phyloP scores from a whole-genome alignment of 2,888 invertebrate genomes.

The Oxycera nigricornis region DNA sequence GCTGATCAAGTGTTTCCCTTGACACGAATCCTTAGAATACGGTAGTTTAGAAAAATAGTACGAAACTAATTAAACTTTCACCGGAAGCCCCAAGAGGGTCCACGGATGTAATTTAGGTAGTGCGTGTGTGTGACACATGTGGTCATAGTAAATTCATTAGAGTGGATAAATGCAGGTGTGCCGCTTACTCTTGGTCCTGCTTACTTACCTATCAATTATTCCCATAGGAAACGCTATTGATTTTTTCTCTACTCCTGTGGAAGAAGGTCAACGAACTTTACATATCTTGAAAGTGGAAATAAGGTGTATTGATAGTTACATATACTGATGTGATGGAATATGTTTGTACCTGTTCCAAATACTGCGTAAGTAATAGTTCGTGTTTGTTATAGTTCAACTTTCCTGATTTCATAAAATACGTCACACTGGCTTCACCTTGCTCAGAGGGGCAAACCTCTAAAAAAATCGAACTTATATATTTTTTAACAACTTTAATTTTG shows the following conservation, averaged over 20 bases:
- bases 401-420: too few relatives aligned
- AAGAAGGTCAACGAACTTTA: too few relatives aligned
- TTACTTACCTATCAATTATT: not conserved
- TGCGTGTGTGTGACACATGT: not conserved
- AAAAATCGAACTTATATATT: too few relatives aligned
- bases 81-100: not conserved
- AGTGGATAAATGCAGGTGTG: slow-evolving; percentile 26
- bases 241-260: too few relatives aligned
- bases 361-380: too few relatives aligned
- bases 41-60: slow-evolving; percentile 29
- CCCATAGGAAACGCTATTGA: not conserved
- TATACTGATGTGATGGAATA: too few relatives aligned
- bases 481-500: too few relatives aligned
- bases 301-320: not conserved
- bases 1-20: slow-evolving; percentile 32
- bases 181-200: not conserved
- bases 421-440: too few relatives aligned
- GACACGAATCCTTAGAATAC: slow-evolving; percentile 12
- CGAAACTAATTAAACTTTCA: slow-evolving; percentile 36
- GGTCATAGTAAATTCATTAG: slow-evolving; percentile 22
- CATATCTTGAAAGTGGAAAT: not conserved
- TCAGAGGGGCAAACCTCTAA: too few relatives aligned
- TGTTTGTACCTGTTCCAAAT: too few relatives aligned
- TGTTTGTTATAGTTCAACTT: too few relatives aligned
- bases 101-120: not conserved